These are phyloP conservation scores for Syngnathus rostellatus DNA, from an alignment of 2,797 vertebrate species.

Conservation along the genomic window DNA sequence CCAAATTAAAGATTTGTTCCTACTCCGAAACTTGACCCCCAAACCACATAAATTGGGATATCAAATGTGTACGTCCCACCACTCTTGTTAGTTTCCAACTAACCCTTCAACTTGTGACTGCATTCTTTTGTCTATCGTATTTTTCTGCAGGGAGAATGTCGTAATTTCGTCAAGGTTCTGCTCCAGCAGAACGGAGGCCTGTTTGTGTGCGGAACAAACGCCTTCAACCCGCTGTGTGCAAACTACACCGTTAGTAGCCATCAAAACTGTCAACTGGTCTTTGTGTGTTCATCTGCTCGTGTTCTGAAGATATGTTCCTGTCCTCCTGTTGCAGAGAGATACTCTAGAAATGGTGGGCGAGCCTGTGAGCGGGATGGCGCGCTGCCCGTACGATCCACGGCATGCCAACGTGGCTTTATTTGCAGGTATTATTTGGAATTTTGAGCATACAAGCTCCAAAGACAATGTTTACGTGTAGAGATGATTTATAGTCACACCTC, in stretches of 20 bases:
- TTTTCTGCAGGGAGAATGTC: slow-evolving; percentile 81
- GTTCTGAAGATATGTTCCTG: neutral
- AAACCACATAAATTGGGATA: too few relatives aligned
- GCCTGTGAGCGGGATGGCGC: slow-evolving; percentile 90
- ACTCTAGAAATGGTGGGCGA: slow-evolving; percentile 84
- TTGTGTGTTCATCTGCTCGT: slow-evolving; percentile 12
- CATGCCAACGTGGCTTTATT: slow-evolving; percentile 94
- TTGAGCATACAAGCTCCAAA: slow-evolving; percentile 6
- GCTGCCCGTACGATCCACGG: slow-evolving; percentile 91
- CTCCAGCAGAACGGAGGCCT: slow-evolving; percentile 80
- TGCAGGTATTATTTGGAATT: slow-evolving; percentile 69
- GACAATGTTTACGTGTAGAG: slow-evolving; percentile 46
- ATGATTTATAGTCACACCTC: slow-evolving; percentile 55
- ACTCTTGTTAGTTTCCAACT: too few relatives aligned
- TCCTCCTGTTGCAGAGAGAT: slow-evolving; percentile 72
- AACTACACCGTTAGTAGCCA: slow-evolving; percentile 88
- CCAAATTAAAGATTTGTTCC: neutral
- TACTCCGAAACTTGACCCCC: neutral
- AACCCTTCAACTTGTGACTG: too few relatives aligned
- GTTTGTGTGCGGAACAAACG: slow-evolving; percentile 92
- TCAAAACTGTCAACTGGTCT: slow-evolving; percentile 19
- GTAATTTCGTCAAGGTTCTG: slow-evolving; percentile 93
- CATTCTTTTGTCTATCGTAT: neutral
- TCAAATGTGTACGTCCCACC: too few relatives aligned
- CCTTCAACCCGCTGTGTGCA: slow-evolving; percentile 92